These are phyloP conservation scores for Manis javanica DNA, from an alignment of 2,797 vertebrate genomes.

Conservation along the genomic window DNA sequence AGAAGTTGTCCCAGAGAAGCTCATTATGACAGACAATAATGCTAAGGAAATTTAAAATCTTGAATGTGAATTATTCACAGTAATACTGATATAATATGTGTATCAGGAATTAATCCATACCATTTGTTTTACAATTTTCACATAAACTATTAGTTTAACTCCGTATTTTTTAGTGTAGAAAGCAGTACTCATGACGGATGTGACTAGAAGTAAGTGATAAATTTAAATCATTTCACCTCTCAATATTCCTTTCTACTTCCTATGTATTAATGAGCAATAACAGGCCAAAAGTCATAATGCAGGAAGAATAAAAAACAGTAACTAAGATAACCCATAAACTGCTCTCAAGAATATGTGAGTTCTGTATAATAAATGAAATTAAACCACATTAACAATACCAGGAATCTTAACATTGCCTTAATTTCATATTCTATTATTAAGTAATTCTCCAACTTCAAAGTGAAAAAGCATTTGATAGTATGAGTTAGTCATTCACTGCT, in stretches of 20 bases:
- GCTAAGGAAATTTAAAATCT: neutral
- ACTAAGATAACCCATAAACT: neutral
- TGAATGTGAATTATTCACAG: slow-evolving; percentile 63
- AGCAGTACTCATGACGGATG: neutral
- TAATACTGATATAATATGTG: slow-evolving; percentile 16
- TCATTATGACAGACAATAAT: slow-evolving; percentile 24
- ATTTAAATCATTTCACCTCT: slow-evolving; percentile 19
- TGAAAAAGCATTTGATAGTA: neutral
- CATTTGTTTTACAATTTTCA: slow-evolving; percentile 39
- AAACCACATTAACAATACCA: neutral
- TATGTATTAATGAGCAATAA: neutral
- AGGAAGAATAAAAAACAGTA: neutral
- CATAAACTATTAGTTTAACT: slow-evolving; percentile 30
- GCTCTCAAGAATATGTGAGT: slow-evolving; percentile 27
- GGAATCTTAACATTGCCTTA: slow-evolving; percentile 27
- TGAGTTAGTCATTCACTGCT: neutral
- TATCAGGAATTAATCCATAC: neutral
- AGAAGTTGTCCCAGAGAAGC: neutral
- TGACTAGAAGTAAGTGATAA: neutral
- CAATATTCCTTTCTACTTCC: slow-evolving; percentile 1
- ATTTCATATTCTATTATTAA: slow-evolving; percentile 11
- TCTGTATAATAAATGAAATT: slow-evolving; percentile 28
- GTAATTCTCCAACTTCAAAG: slow-evolving; percentile 19
- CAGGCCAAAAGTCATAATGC: neutral
- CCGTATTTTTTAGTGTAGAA: slow-evolving; percentile 6